Conservation (phyloP, 2,797 vertebrate species). For the Phoebastria nigripes region DNA sequence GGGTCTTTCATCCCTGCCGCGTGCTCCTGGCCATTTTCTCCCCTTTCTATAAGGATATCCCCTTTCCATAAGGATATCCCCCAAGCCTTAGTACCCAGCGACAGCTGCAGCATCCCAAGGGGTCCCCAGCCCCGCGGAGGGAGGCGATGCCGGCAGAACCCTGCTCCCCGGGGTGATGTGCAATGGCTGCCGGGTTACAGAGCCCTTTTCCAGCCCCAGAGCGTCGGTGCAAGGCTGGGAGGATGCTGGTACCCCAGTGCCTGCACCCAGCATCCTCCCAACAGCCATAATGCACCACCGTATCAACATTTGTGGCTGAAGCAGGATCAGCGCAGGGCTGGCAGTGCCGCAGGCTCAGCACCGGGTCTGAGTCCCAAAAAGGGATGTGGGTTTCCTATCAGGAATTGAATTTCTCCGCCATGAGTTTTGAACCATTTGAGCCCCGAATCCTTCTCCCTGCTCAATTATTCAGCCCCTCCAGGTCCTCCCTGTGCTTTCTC, state of each 20-base stretch:
- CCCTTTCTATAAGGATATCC: neutral
- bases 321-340: neutral
- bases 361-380: accelerated
- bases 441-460: neutral
- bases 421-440: neutral
- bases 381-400: neutral
- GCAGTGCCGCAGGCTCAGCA: accelerated
- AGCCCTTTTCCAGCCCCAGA: neutral
- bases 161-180: accelerated
- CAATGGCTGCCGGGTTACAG: accelerated
- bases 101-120: neutral
- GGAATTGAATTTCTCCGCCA: accelerated
- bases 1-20: accelerated
- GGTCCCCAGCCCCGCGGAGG: accelerated
- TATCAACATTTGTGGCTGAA: accelerated
- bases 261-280: neutral
- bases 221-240: accelerated
- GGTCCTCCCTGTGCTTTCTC: neutral
- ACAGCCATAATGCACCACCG: accelerated
- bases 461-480: neutral
- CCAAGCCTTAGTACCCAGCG: accelerated
- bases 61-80: neutral
- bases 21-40: neutral
- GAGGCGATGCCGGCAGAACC: neutral
- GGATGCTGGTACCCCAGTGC: accelerated